A percentile compares a stretch with the other conserved stretches of the same genome.
These are phyloP conservation scores for Rhagonycha fulva DNA, from an alignment of 2,888 invertebrate species.

Conservation along the genomic window DNA sequence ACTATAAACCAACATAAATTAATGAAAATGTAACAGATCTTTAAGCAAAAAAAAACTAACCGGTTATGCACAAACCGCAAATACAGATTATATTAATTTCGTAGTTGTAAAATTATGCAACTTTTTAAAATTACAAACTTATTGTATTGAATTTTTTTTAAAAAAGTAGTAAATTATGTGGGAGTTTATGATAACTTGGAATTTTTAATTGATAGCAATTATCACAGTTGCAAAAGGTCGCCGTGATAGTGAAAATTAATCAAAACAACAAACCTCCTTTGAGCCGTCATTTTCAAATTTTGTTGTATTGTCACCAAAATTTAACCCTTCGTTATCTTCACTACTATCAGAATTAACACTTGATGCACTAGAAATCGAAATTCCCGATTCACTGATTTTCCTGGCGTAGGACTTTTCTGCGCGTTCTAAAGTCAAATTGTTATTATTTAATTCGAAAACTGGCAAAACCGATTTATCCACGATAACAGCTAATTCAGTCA, in stretches of 20 bases:
- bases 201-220: neutral
- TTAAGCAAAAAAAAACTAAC: neutral
- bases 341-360: slow-evolving; percentile 42
- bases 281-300: neutral
- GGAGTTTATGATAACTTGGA: neutral
- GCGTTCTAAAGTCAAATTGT: slow-evolving; percentile 14
- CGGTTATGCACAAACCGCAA: neutral
- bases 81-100: neutral
- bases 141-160: neutral
- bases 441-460: slow-evolving; percentile 33
- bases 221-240: neutral
- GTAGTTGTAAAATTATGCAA: neutral
- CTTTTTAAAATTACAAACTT: neutral
- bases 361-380: slow-evolving; percentile 42
- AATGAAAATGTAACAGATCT: neutral
- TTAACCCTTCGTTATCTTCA: slow-evolving; percentile 37
- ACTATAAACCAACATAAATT: neutral
- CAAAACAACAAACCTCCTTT: neutral
- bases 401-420: slow-evolving; percentile 15
- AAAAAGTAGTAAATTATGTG: neutral
- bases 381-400: slow-evolving; percentile 33
- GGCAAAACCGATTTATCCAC: slow-evolving; percentile 14
- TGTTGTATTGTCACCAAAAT: neutral
- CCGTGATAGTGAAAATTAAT: neutral
- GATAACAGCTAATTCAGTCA: neutral